Conservation (phyloP, 1,140 invertebrate species). For the Dreissena polymorpha region DNA sequence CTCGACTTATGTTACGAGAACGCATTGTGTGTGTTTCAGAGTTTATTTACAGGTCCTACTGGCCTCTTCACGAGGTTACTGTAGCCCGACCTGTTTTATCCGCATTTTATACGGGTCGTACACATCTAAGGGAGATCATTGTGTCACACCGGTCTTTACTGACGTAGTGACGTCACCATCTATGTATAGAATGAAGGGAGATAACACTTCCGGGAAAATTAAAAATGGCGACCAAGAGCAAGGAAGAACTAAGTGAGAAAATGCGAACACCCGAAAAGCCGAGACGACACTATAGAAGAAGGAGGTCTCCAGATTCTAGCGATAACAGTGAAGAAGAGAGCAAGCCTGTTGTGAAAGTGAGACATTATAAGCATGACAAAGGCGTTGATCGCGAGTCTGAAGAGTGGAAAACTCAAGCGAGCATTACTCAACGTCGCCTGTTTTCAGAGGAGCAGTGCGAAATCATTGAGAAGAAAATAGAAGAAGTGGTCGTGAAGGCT, state of each 20-base stretch:
- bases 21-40: too few species aligned
- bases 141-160: too few species aligned
- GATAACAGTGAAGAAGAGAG: slow-evolving; percentile 33
- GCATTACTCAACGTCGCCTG: slow-evolving; percentile 79
- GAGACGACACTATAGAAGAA: slow-evolving; percentile 21
- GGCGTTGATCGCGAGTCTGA: slow-evolving; percentile 63
- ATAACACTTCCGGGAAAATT: slow-evolving; percentile 1
- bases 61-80: too few species aligned
- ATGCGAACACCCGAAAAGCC: slow-evolving; percentile 23
- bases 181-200: too few species aligned
- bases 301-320: slow-evolving; percentile 19
- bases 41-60: too few species aligned
- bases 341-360: slow-evolving; percentile 38
- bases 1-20: too few species aligned
- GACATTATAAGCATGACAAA: slow-evolving; percentile 54
- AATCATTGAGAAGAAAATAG: slow-evolving; percentile 81
- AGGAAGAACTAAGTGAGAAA: slow-evolving; percentile 53
- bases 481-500: slow-evolving; percentile 79
- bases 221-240: slow-evolving; percentile 63
- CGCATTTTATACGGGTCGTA: too few species aligned
- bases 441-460: slow-evolving; percentile 80
- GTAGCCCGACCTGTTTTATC: too few species aligned
- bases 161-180: too few species aligned
- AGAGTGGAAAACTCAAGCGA: slow-evolving; percentile 76
- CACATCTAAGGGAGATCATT: neutral